Base-by-base conservation (phyloP, 2,113 vertebrate genomes). In the Limnothrissa miodon region DNA sequence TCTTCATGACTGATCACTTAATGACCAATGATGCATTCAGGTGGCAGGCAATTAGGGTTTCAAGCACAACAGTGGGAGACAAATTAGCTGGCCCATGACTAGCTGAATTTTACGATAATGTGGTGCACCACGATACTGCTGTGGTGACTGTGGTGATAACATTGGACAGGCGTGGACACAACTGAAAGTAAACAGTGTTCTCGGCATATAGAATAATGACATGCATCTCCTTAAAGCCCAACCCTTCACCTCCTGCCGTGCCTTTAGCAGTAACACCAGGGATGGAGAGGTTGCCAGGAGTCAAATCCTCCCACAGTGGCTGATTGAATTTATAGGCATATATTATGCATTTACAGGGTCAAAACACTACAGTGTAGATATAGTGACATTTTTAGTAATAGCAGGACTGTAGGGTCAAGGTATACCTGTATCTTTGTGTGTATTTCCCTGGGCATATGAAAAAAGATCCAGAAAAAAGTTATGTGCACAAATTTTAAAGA, bases 121-220 rank as follows among this genome's bases (percentile, higher is more conserved):
- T 90, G 90, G 87, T 91, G 86, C 88, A 90, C 84, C 87, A 86
- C 88, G 87, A 90, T 90, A 87, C 85, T 86, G 81, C 90, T 87
- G 91, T 92, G 92, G 91, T 92, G 90, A 92, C 86, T 91, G 74
- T 93, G 94, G 74, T 93, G 94, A 94, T 94, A 91, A 93, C 85
- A 89, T 85, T 85, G 87, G 89, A 87, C 89, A 81, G 89, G 92
- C 85, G 51, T 56, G 23, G 83, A 90, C 87, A 86, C 89, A 88
- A 87, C 88, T 86, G 87, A 85, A 84, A 87, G 89, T 87, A 90
- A 90, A 86, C 74, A 51, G 85, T 87, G 90, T 94, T 93, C 92
- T 91, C 85, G 85, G 93, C 94, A 93, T 94, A 93, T 86, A 85
- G 91, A 94, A 45, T 84, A 90, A 85, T 79, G 83, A 82, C 91